Conservation (phyloP, 2,888 invertebrate species). For the Drosophila colorata region DNA sequence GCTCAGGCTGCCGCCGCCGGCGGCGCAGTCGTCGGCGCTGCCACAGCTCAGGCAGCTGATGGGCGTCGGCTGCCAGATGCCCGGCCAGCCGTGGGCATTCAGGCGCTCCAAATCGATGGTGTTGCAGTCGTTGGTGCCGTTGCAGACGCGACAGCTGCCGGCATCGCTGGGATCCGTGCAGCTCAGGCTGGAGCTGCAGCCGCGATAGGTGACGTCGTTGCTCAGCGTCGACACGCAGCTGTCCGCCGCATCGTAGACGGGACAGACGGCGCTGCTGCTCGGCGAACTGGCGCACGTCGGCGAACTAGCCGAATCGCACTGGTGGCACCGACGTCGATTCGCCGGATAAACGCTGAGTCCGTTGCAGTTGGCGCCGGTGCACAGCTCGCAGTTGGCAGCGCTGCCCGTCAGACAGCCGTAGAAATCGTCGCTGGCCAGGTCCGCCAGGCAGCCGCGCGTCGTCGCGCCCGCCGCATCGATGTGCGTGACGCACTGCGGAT, state of each 20-base stretch:
- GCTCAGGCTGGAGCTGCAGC: slow-evolving; percentile 72
- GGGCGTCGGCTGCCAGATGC: slow-evolving; percentile 80
- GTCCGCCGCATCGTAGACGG: slow-evolving; percentile 68
- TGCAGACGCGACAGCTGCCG: slow-evolving; percentile 74
- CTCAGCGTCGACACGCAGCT: slow-evolving; percentile 71
- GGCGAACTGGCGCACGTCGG: slow-evolving; percentile 67
- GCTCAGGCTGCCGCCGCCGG: slow-evolving; percentile 31
- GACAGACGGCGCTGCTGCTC: slow-evolving; percentile 68
- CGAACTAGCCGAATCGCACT: slow-evolving; percentile 73
- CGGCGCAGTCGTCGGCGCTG: slow-evolving; percentile 47
- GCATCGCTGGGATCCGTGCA: slow-evolving; percentile 70
- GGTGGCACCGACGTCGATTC: slow-evolving; percentile 73
- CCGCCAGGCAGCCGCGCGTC: slow-evolving; percentile 75
- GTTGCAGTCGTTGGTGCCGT: slow-evolving; percentile 67
- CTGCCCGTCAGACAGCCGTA: slow-evolving; percentile 68
- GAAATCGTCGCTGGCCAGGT: slow-evolving; percentile 58
- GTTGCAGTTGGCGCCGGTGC: slow-evolving; percentile 75
- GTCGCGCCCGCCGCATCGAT: slow-evolving; percentile 74
- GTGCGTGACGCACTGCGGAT: slow-evolving; percentile 76
- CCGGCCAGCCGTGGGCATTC: slow-evolving; percentile 73
- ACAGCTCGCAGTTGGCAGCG: slow-evolving; percentile 67
- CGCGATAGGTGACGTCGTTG: slow-evolving; percentile 75
- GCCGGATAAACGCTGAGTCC: slow-evolving; percentile 71
- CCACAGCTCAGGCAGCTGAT: slow-evolving; percentile 74
- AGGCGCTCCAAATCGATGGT: slow-evolving; percentile 65